phyloP scores from a whole-genome alignment of 1,140 invertebrate species.

The Eriocheir sinensis region DNA sequence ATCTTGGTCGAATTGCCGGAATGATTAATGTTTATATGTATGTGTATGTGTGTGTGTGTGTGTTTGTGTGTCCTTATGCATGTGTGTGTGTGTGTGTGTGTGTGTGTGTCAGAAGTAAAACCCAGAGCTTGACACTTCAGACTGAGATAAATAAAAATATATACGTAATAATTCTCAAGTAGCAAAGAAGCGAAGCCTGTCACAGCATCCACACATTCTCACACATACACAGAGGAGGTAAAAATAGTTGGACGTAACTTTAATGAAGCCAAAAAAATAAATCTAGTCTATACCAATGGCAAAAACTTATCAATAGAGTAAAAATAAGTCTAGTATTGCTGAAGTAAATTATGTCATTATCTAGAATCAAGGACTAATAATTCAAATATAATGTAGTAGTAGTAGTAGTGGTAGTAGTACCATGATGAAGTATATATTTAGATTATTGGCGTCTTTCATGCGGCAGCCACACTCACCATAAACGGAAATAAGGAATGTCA shows the following conservation, averaged over 20 bases:
- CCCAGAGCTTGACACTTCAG: too few relatives aligned
- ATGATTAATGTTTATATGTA: too few relatives aligned
- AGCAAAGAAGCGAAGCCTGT: neutral
- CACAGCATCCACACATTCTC: neutral
- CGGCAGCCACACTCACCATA: neutral
- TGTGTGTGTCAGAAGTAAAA: too few relatives aligned
- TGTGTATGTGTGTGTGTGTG: too few relatives aligned
- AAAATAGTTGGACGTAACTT: neutral
- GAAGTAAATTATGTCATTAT: neutral
- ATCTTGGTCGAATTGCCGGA: neutral
- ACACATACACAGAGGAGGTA: too few relatives aligned
- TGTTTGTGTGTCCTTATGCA: too few relatives aligned
- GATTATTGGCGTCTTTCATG: neutral
- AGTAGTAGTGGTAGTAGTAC: too few relatives aligned
- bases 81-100: neutral
- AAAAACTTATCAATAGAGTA: neutral
- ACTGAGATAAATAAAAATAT: too few relatives aligned
- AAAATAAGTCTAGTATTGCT: neutral
- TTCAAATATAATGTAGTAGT: neutral
- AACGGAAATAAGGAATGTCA: neutral
- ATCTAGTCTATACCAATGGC: too few relatives aligned
- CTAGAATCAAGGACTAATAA: neutral
- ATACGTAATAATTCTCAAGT: neutral
- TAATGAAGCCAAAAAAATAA: neutral
- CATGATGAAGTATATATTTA: too few relatives aligned